Evolutionary conservation across 2,113 vertebrate species (phyloP).

Genomic region (Australoheros scitulus): DNA sequence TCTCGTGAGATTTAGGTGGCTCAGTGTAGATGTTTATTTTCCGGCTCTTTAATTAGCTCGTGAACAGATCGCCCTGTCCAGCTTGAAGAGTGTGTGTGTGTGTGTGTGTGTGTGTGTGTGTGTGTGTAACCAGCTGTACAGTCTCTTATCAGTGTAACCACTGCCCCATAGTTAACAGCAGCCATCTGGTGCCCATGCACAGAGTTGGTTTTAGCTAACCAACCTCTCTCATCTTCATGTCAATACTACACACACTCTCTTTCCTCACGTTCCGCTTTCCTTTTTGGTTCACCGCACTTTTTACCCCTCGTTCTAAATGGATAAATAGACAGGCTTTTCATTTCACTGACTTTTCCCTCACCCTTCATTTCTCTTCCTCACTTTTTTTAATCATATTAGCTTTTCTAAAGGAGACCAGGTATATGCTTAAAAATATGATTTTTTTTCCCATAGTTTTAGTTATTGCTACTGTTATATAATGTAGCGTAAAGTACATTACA

Average conservation of each 20-base stretch:
- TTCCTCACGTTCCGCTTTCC: neutral
- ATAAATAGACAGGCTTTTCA: neutral
- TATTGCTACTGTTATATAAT: neutral
- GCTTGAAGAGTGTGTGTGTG: conserved; percentile 29
- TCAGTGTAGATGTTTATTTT: conserved; percentile 7
- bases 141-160: conserved; percentile 76
- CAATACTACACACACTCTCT: neutral
- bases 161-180: conserved; percentile 60
- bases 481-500: no score
- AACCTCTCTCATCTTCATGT: conserved; percentile 34
- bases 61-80: conserved; percentile 57
- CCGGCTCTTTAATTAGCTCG: conserved; percentile 63
- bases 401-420: conserved; percentile 1
- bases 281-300: neutral
- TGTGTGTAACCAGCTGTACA: conserved; percentile 56
- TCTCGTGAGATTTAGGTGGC: conserved; percentile 3
- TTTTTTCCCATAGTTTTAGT: neutral
- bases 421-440: neutral
- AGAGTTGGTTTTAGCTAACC: conserved; percentile 41
- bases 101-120: conserved; percentile 24
- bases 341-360: neutral
- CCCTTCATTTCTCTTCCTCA: neutral
- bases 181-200: conserved; percentile 69
- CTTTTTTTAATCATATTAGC: neutral
- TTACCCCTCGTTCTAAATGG: neutral